Evolutionary conservation across 1,140 invertebrate genomes (phyloP), one percentile per base, ranked within the genome.

Genomic region (Tribolium castaneum): DNA sequence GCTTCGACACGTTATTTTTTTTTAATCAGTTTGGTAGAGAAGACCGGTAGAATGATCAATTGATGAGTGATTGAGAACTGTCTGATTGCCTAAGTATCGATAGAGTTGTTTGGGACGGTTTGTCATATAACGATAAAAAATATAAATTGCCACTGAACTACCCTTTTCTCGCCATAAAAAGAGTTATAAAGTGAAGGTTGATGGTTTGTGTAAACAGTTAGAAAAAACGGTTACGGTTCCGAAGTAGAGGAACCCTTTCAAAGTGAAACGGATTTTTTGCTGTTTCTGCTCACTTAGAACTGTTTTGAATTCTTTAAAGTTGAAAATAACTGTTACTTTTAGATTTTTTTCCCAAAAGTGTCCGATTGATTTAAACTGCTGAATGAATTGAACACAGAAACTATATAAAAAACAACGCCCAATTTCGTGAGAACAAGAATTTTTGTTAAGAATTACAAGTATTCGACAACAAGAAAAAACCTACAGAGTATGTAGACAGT

Each of bases 141-240:
- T 25, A 59, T 59, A 59, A 59, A 30, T 9, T 10, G 30, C 30
- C 30, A 35, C 25, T 35, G 59, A 66, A 66, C 30, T 35, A 66
- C 59, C 59, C 59, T 66, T 66, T 66, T 34, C 59, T n/a, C 30
- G n/a, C 30, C 30, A 35, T 66, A 66, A 66, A 66, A 66, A 35
- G 59, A 35, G 59, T 66, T 66, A 66, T 66, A 66, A 66, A 66
- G 30, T 35, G 59, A 66, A 66, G 59, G 59, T 13, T 66, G 12
- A 66, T 35, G 25, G 10, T 25, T 66, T 35, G 34, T 66, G 59
- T 66, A 66, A 66, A 66, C 59, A 35, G 25, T 66, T 35, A 34
- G 54, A 59, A 34, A 12, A 35, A 66, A 35, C 59, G 10, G 59
- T 66, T 35, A 66, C 59, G 30, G 59, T 66, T 13, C 30, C n/a